Percentiles rank a stretch among this genome's conserved stretches.
Conservation (phyloP, 1,140 invertebrate species). For the Orchestia grillus region DNA sequence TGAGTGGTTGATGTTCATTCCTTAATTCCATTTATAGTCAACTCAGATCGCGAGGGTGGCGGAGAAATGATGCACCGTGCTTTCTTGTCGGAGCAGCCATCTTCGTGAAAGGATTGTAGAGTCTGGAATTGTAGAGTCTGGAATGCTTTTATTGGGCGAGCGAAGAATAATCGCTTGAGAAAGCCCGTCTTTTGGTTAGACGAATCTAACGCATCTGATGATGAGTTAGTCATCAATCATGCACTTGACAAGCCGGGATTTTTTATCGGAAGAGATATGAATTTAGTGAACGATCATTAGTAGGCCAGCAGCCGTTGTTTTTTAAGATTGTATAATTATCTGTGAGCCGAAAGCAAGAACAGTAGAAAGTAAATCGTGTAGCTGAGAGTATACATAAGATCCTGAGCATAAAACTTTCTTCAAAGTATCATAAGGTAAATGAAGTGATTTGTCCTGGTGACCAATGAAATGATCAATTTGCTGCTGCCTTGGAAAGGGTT, state of each 20-base stretch:
- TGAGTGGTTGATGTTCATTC: neutral
- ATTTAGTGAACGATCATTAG: neutral
- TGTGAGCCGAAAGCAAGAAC: neutral
- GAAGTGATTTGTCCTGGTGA: too few relatives aligned
- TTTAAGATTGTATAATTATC: neutral
- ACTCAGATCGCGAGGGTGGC: neutral
- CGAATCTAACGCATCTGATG: neutral
- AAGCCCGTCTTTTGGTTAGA: neutral
- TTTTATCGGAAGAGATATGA: neutral
- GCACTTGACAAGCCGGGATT: neutral
- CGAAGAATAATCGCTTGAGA: neutral
- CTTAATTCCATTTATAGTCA: conserved; percentile 19
- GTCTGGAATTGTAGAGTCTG: neutral
- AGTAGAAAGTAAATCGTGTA: neutral
- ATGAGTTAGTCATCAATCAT: neutral
- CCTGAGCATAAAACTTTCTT: too few relatives aligned
- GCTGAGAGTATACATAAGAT: too few relatives aligned
- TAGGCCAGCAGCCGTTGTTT: neutral
- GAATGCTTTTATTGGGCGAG: neutral
- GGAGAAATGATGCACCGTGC: neutral
- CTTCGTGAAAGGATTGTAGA: neutral
- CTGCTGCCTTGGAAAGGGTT: too few relatives aligned
- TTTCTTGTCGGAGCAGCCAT: neutral
- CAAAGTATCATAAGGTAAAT: too few relatives aligned
- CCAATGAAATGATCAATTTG: too few relatives aligned